Evolutionary conservation across 2,888 invertebrate species (phyloP).

Genomic region (Hecatera dysodea): DNA sequence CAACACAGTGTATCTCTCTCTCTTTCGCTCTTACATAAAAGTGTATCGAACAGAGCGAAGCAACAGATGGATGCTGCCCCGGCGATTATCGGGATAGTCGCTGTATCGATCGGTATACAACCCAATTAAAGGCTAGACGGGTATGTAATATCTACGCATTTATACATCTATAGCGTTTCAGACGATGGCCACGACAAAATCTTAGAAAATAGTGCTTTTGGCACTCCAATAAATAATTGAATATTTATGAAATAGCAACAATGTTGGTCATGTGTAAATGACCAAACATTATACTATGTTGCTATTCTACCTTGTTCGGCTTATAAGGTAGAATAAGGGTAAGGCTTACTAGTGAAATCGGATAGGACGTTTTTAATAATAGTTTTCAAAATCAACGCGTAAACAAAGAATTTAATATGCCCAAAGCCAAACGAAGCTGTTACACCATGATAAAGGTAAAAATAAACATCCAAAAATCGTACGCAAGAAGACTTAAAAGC

Average conservation of each 20-base stretch:
- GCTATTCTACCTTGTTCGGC: too few relatives aligned
- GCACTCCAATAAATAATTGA: too few relatives aligned
- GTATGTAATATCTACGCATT: background rate
- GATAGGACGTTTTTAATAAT: too few relatives aligned
- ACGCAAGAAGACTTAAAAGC: background rate
- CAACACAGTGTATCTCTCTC: background rate
- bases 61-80: constrained; percentile 1
- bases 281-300: too few relatives aligned
- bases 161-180: background rate
- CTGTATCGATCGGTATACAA: constrained; percentile 1
- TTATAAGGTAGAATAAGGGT: too few relatives aligned
- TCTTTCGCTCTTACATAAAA: background rate
- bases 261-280: background rate
- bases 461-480: background rate
- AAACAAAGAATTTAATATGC: background rate
- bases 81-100: background rate
- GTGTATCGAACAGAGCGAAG: background rate
- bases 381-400: background rate
- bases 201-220: too few relatives aligned
- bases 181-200: too few relatives aligned
- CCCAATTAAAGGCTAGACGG: background rate
- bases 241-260: too few relatives aligned
- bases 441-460: background rate
- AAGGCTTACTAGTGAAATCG: too few relatives aligned
- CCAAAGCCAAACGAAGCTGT: background rate